phyloP scores from a whole-genome alignment of 2,888 invertebrate species.

The Metalampra italica region DNA sequence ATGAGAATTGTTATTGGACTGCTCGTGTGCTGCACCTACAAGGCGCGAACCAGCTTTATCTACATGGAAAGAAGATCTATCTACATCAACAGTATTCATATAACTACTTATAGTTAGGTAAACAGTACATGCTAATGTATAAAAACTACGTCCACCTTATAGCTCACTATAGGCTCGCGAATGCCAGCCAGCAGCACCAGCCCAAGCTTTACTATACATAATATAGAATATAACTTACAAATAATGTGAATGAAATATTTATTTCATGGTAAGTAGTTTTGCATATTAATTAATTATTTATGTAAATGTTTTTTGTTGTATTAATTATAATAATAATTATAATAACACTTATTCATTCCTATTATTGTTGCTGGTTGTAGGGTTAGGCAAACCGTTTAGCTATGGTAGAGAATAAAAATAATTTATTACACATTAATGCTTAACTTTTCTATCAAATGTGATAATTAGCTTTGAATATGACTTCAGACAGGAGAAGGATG shows the following conservation, averaged over 20 bases:
- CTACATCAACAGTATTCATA: conserved; percentile 74
- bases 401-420: conserved; percentile 6
- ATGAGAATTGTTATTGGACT: conserved; percentile 46
- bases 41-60: conserved; percentile 46
- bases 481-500: conserved; percentile 50
- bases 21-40: conserved; percentile 44
- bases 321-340: neutral
- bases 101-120: conserved; percentile 62
- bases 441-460: conserved; percentile 61
- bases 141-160: conserved; percentile 38
- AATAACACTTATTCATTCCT: conserved; percentile 5
- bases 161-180: conserved; percentile 58
- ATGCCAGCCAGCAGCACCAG: conserved; percentile 35
- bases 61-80: conserved; percentile 70
- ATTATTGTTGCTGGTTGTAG: conserved; percentile 8
- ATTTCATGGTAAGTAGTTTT: neutral
- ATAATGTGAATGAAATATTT: conserved; percentile 1
- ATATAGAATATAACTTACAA: neutral
- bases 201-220: conserved; percentile 16
- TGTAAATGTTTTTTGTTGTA: neutral
- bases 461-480: conserved; percentile 62
- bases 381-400: conserved; percentile 6
- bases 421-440: conserved; percentile 28
- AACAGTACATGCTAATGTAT: conserved; percentile 23
- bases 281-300: neutral